phyloP scores from a whole-genome alignment of 2,888 invertebrate genomes.

The Morpho deidamia region DNA sequence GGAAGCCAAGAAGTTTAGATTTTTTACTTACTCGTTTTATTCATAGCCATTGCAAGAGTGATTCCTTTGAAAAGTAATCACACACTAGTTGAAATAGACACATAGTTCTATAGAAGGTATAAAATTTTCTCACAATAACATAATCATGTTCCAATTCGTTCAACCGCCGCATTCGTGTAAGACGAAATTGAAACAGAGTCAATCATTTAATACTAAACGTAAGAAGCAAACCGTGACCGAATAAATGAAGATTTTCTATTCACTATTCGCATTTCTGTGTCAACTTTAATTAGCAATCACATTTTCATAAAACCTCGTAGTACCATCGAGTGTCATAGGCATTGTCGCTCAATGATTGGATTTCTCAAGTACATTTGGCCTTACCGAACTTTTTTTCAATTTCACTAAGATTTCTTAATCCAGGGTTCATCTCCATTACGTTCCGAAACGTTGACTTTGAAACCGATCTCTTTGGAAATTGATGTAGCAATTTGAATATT shows the following conservation, averaged over 20 bases:
- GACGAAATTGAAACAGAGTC: conserved; percentile 76
- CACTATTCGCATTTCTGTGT: conserved; percentile 72
- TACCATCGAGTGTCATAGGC: conserved; percentile 58
- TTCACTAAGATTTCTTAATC: conserved; percentile 47
- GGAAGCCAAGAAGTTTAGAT: conserved; percentile 28
- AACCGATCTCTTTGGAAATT: conserved; percentile 24
- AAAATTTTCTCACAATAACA: conserved; percentile 74
- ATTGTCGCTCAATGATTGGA: conserved; percentile 60
- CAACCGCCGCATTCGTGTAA: conserved; percentile 71
- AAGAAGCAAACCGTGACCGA: conserved; percentile 71
- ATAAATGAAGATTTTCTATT: conserved; percentile 75
- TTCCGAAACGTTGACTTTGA: conserved; percentile 22
- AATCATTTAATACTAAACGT: conserved; percentile 75
- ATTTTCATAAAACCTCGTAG: conserved; percentile 66
- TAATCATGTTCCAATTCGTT: conserved; percentile 74
- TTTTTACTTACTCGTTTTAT: conserved; percentile 68
- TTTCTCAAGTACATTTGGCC: conserved; percentile 56
- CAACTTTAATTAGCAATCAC: conserved; percentile 76
- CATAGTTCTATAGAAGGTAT: conserved; percentile 56
- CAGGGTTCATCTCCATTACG: conserved; percentile 27
- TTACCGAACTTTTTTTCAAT: conserved; percentile 49
- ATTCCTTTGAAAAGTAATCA: conserved; percentile 57
- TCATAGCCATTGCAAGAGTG: conserved; percentile 59
- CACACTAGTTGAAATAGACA: conserved; percentile 57
- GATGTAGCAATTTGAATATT: conserved; percentile 23